Evolutionary conservation across 2,113 vertebrate species (phyloP), one percentile per base, ranked within the genome.

Genomic region (Thinocorus orbignyianus): DNA sequence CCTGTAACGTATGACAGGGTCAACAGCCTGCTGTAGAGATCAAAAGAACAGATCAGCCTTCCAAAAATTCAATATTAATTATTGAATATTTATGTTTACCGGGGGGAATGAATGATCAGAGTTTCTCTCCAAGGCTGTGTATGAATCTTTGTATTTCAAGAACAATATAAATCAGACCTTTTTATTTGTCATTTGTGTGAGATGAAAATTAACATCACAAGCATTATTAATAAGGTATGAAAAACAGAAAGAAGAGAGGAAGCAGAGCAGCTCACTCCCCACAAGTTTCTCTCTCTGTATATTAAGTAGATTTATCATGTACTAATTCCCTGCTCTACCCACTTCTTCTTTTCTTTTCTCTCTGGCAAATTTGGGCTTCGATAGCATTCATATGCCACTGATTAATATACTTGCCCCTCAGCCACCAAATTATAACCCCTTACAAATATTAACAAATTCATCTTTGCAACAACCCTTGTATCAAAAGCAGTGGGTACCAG

Each of bases 211-310:
- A 97, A 95, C 93, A 93, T 96, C 94, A 96, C 85, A 96, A 80
- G 82, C 91, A 95, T 97, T 95, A 95, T 97, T 97, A 97, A 97
- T 97, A 96, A 95, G 93, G 77, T 70, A 81, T 69, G 89, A 95
- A 92, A 30, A 35, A 90, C 79, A 97, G 81, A 92, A 94, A 93
- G 90, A 77, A 81, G 81, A 92, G 81, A 95, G 48, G 66, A 96
- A 91, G 54, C 54, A 92, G 51, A 94, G 73, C 78, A 80, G 71
- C 65, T 91, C 28, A 1, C 44, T 95, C 90, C 61, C 44, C 78
- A 37, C 28, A 55, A 92, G 80, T 83, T 93, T 81, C 44, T 92
- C 35, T 73, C 72, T 87, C 30, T 86, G 68, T 92, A 88, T 91
- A 92, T 95, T 90, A 91, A 80, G 35, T 70, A 91, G 81, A 92